A percentile compares a stretch with the other conserved stretches of the same genome.
phyloP scores from a whole-genome alignment of 2,888 invertebrate species.

The Empis livida region DNA sequence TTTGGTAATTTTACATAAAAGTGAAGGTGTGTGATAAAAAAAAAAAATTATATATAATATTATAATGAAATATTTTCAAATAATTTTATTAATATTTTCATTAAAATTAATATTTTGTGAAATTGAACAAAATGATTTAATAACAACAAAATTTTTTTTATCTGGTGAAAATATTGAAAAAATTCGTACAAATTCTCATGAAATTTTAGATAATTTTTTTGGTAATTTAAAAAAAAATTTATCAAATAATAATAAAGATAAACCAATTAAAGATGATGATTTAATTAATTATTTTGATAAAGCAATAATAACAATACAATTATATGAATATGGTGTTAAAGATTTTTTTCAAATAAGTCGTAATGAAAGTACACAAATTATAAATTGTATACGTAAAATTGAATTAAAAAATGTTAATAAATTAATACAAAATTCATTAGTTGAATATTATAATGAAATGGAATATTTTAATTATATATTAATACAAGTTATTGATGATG shows the following conservation, averaged over 20 bases:
- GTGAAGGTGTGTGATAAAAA: too few species aligned
- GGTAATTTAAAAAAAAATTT: conserved; percentile 24
- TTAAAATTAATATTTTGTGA: neutral
- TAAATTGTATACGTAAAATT: neutral
- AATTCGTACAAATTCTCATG: conserved; percentile 19
- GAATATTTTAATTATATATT: conserved; percentile 26
- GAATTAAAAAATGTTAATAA: conserved; percentile 12
- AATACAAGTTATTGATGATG: conserved; percentile 24
- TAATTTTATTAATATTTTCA: too few species aligned
- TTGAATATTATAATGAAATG: conserved; percentile 29
- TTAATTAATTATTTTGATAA: neutral
- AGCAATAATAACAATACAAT: neutral
- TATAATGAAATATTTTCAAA: too few species aligned
- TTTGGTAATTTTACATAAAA: too few species aligned
- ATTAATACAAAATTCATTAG: conserved; percentile 19
- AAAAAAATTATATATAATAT: too few species aligned
- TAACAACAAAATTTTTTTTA: conserved; percentile 22
- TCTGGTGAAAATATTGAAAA: conserved; percentile 17
- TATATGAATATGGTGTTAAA: neutral
- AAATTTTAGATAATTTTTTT: conserved; percentile 20
- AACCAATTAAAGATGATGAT: conserved; percentile 10
- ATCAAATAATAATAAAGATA: conserved; percentile 20
- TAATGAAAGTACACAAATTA: neutral
- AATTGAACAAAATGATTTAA: conserved; percentile 1
- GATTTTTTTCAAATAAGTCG: neutral